phyloP scores from a whole-genome alignment of 2,797 vertebrate genomes.

The Chaetodon trifasciatus region DNA sequence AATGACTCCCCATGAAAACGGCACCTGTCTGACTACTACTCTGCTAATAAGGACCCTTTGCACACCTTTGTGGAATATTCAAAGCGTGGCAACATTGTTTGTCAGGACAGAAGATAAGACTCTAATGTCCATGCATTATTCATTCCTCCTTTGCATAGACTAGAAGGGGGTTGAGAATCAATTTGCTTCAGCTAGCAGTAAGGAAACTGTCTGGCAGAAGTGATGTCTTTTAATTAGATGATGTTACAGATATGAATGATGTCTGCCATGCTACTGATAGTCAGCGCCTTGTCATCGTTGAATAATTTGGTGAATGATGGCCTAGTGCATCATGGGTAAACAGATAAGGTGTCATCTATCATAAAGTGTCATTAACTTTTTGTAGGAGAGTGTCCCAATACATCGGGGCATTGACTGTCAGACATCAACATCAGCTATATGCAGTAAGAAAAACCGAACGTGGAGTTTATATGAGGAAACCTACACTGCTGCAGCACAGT shows the following conservation, averaged over 20 bases:
- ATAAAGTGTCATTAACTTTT: slow-evolving; percentile 67
- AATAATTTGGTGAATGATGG: slow-evolving; percentile 69
- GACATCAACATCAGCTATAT: slow-evolving; percentile 10
- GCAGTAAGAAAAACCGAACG: not conserved
- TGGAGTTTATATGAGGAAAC: not conserved
- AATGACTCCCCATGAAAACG: slow-evolving; percentile 55
- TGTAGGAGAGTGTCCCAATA: slow-evolving; percentile 33
- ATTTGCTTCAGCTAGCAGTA: slow-evolving; percentile 75
- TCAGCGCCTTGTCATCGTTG: slow-evolving; percentile 57
- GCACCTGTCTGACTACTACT: slow-evolving; percentile 62
- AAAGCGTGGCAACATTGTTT: slow-evolving; percentile 78
- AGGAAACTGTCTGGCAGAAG: slow-evolving; percentile 75
- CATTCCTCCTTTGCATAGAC: slow-evolving; percentile 71
- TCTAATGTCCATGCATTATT: slow-evolving; percentile 83
- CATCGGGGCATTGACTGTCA: slow-evolving; percentile 20
- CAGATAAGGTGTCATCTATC: slow-evolving; percentile 75
- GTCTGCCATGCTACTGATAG: slow-evolving; percentile 69
- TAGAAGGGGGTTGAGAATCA: slow-evolving; percentile 66
- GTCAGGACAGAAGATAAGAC: slow-evolving; percentile 79
- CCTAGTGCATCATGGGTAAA: slow-evolving; percentile 73
- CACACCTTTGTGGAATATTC: slow-evolving; percentile 78
- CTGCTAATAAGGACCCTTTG: slow-evolving; percentile 62
- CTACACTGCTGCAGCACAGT: not conserved
- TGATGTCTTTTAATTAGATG: slow-evolving; percentile 84
- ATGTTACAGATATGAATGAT: slow-evolving; percentile 80